A percentile compares a stretch with the other conserved stretches of the same genome.
Conservation (phyloP, 37 sponge, comb jelly and placozoan species). For the Aphrocallistes beatrix region DNA sequence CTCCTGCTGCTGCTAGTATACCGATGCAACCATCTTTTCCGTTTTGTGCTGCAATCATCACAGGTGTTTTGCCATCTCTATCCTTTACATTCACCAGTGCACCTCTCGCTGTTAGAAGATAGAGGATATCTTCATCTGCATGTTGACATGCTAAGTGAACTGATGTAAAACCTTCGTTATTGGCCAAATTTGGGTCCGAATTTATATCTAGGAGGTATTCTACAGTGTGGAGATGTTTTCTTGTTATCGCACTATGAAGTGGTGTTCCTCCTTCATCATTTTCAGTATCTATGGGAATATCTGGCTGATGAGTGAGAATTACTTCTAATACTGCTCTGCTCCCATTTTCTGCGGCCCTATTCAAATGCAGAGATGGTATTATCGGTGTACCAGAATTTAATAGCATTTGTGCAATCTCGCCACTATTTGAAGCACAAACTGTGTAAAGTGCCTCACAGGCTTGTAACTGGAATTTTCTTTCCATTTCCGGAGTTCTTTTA, state of each 20-base stretch:
- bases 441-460: neutral
- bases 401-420: neutral
- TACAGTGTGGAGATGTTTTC: neutral
- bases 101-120: neutral
- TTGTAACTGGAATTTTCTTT: neutral
- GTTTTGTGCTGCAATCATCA: neutral
- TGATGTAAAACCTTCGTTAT: neutral
- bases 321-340: neutral
- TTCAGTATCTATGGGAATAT: neutral
- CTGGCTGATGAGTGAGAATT: neutral
- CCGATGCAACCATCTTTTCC: slow-evolving; percentile 8
- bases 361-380: neutral
- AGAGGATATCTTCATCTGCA: neutral
- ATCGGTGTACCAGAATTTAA: neutral
- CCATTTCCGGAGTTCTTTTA: neutral
- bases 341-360: neutral
- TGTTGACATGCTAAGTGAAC: slow-evolving; percentile 10
- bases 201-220: neutral
- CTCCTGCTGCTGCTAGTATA: slow-evolving; percentile 9
- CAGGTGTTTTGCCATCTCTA: neutral
- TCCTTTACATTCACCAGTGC: neutral
- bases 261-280: neutral
- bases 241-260: neutral
- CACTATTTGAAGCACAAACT: neutral
- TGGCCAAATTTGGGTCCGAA: neutral